Conservation (phyloP, 2,113 vertebrate genomes). For the Pandion haliaetus region DNA sequence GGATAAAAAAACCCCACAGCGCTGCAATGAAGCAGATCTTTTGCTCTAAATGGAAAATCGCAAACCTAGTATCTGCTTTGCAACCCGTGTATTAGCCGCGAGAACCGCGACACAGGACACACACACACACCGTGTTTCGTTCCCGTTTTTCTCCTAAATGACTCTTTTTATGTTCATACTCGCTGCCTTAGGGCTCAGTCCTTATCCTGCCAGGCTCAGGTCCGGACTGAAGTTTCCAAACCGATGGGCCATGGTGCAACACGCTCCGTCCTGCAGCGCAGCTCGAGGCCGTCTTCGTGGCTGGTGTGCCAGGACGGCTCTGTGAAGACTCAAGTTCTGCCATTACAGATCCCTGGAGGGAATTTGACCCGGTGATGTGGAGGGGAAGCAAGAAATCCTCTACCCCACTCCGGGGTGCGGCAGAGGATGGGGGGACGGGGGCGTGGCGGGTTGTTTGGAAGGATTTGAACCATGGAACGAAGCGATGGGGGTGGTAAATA, state of each 20-base stretch:
- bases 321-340: not conserved
- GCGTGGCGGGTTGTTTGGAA: no score
- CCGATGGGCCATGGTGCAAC: fast-evolving
- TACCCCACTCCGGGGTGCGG: fast-evolving
- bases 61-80: fast-evolving
- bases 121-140: fast-evolving
- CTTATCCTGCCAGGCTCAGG: not conserved
- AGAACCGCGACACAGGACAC: not conserved
- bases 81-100: fast-evolving
- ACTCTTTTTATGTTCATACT: not conserved
- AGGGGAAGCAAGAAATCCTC: not conserved
- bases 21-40: not conserved
- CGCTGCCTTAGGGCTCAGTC: not conserved
- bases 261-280: fast-evolving
- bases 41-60: not conserved
- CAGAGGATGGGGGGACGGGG: no score
- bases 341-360: not conserved
- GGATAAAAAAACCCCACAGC: not conserved
- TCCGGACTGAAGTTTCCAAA: not conserved
- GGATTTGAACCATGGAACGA: not conserved
- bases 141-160: not conserved
- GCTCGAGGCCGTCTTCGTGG: not conserved
- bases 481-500: no score
- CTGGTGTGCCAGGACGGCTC: not conserved
- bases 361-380: fast-evolving